Evolutionary conservation across 2,797 vertebrate genomes (phyloP), one percentile per base, ranked within the genome.

Genomic region (Chiloscyllium punctatum): DNA sequence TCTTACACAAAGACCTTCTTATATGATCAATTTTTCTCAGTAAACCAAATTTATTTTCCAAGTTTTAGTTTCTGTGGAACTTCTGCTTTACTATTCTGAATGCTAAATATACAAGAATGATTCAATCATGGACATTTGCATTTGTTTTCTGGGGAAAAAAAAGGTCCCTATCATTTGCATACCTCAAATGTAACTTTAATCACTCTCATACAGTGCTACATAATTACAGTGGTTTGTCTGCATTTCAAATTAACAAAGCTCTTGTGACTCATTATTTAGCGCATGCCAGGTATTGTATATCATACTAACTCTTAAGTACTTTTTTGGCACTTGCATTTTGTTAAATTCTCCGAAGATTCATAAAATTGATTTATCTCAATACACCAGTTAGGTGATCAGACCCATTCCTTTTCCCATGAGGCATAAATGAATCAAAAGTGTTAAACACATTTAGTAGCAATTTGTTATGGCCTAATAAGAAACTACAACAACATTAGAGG

Each of bases 401-500:
- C 30, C 30, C 87, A 90, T 90, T 90, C 62, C 27, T 62, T 90
- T 57, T 90, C 51, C 33, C 3, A 90, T 57, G 53, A 62, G 27
- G 30, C 33, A 30, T 57, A 51, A 90, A 84, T 84, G 79, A 84
- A 84, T 42, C 15, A 42, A 37, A 84, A 42, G 79, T 42, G 37
- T 21, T 21, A 37, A 84, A 84, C 42, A 42, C 79, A 37, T 84
- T 48, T 84, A 33, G 53, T 62, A 66, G 62, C 57, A 91, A 91
- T 84, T 84, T 84, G 21, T 91, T 91, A 62, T 3, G 33, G 9
- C n/a, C 33, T 66, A 13, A 91, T n/a, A 91, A 66, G 88, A 91
- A 91, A 91, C 57, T 91, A 91, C 57, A 91, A 57, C 87, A 62
- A 62, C 30, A n/a, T 90, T n/a, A n/a, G 53, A 66, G 62, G 57